A percentile compares a stretch with the other conserved stretches of the same genome.
Evolutionary conservation across 2,888 invertebrate genomes (phyloP).

Genomic region (Lasioglossum lativentre): DNA sequence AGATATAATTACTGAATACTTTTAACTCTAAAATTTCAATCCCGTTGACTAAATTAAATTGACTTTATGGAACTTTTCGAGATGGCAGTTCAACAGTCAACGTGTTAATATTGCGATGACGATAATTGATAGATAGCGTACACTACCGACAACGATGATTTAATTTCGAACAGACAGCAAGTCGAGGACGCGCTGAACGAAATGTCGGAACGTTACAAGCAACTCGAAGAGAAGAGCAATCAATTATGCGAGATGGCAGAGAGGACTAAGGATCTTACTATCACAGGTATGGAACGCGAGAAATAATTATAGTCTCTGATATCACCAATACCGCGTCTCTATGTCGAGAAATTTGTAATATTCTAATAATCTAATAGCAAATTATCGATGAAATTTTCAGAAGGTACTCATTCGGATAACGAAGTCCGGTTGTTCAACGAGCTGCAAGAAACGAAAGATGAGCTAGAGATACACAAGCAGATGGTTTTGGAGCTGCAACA

Average conservation of each 20-base stretch:
- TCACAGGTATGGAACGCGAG: conserved; percentile 29
- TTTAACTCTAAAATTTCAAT: background rate
- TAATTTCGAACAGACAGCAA: conserved; percentile 57
- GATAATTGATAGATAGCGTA: background rate
- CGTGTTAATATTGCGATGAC: background rate
- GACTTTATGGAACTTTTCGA: background rate
- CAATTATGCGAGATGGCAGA: conserved; percentile 68
- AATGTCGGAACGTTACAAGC: conserved; percentile 60
- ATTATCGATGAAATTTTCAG: conserved; percentile 33
- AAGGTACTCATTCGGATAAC: conserved; percentile 79
- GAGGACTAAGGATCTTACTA: conserved; percentile 47
- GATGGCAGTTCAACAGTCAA: background rate
- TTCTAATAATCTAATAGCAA: background rate
- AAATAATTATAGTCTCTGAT: background rate
- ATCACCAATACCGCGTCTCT: no score
- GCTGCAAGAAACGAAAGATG: conserved; percentile 83
- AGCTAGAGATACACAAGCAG: conserved; percentile 84
- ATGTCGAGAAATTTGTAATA: background rate
- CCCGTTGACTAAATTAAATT: background rate
- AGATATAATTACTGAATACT: background rate
- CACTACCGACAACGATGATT: background rate
- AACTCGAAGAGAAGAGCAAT: conserved; percentile 71
- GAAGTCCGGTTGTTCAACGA: conserved; percentile 86
- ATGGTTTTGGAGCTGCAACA: conserved; percentile 84
- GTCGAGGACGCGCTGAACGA: conserved; percentile 61